Evolutionary conservation across 2,888 invertebrate species (phyloP).

Genomic region (Sipunculus nudus): DNA sequence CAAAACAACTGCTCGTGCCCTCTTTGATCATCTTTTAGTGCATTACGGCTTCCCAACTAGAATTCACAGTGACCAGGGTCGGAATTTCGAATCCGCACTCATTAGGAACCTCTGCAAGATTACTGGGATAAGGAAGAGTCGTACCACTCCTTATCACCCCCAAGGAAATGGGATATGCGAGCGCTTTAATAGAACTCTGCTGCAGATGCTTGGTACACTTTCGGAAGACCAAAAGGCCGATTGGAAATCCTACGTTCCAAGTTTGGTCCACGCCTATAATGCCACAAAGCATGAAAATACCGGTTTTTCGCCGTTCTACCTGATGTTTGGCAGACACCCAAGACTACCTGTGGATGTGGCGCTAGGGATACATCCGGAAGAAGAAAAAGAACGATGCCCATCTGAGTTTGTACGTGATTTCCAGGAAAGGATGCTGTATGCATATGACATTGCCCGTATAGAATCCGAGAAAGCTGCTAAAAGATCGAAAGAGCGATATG

Average conservation of each 20-base stretch:
- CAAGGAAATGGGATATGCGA: conserved; percentile 37
- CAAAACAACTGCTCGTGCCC: conserved; percentile 25
- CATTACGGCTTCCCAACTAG: conserved; percentile 29
- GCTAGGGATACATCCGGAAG: too few species aligned
- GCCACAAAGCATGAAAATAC: too few species aligned
- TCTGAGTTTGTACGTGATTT: too few species aligned
- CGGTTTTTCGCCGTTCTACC: too few species aligned
- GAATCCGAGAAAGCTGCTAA: too few species aligned
- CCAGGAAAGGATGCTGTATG: too few species aligned
- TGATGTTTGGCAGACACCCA: too few species aligned
- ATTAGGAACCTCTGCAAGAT: conserved; percentile 4
- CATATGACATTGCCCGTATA: too few species aligned
- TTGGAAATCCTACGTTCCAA: conserved; percentile 34
- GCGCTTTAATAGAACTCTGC: conserved; percentile 39
- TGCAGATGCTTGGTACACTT: conserved; percentile 31
- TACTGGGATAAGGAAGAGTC: neutral
- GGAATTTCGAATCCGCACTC: conserved; percentile 1
- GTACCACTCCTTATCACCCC: conserved; percentile 19
- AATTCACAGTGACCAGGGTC: conserved; percentile 7
- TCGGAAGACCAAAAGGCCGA: conserved; percentile 24
- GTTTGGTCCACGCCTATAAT: conserved; percentile 30
- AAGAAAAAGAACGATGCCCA: too few species aligned
- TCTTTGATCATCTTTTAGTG: conserved; percentile 24
- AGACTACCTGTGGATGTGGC: too few species aligned
- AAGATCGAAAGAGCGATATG: too few species aligned